These are phyloP conservation scores for Tetropium fuscum DNA, from an alignment of 2,888 invertebrate genomes.

Conservation along the genomic window DNA sequence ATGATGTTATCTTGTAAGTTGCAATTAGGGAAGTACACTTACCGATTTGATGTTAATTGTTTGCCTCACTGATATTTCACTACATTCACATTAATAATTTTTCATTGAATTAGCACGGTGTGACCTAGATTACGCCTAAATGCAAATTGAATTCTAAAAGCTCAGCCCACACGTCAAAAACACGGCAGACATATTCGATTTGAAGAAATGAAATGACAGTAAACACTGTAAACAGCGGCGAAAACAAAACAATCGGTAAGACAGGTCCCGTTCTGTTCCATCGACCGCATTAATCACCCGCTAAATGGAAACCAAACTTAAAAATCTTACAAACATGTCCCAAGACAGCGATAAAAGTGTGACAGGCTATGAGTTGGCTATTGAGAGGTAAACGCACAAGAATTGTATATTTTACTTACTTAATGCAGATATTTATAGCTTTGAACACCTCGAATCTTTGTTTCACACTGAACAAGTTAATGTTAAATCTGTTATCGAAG, in stretches of 20 bases:
- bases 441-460: slow-evolving; percentile 29
- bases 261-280: slow-evolving; percentile 4
- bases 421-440: slow-evolving; percentile 31
- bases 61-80: slow-evolving; percentile 16
- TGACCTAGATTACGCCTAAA: slow-evolving; percentile 26
- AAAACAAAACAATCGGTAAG: slow-evolving; percentile 23
- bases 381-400: slow-evolving; percentile 34
- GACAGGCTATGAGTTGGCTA: slow-evolving; percentile 26
- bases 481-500: slow-evolving; percentile 15
- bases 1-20: slow-evolving; percentile 23
- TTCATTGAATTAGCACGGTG: slow-evolving; percentile 18
- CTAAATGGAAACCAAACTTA: too few relatives aligned
- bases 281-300: too few relatives aligned
- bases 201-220: slow-evolving; percentile 20
- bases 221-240: too few relatives aligned
- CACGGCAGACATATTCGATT: slow-evolving; percentile 39
- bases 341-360: too few relatives aligned
- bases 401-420: too few relatives aligned
- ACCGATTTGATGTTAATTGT: slow-evolving; percentile 25
- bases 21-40: slow-evolving; percentile 20
- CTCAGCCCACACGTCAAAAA: slow-evolving; percentile 36
- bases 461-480: slow-evolving; percentile 19
- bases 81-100: slow-evolving; percentile 27
- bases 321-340: too few relatives aligned
- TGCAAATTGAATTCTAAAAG: slow-evolving; percentile 30